Conservation (phyloP, 2,888 invertebrate genomes). For the Rambutsinella grinnellia region DNA sequence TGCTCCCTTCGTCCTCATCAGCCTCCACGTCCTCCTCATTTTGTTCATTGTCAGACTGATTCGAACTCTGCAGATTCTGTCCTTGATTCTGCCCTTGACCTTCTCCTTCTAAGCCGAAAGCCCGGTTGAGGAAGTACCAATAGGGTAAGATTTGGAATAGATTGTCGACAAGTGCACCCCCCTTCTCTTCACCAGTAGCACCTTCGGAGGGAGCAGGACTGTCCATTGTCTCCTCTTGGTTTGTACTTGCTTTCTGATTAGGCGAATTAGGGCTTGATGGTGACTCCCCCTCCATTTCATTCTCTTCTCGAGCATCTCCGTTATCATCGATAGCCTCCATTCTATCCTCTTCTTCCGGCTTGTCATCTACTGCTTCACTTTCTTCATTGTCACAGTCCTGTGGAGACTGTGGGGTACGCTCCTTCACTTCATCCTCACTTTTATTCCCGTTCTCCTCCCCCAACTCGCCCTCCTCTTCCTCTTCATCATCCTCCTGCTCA, state of each 20-base stretch:
- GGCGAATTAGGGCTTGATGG: not conserved
- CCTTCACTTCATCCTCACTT: conserved; percentile 53
- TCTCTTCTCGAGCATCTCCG: conserved; percentile 67
- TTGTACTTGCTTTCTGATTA: not conserved
- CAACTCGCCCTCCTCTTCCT: conserved; percentile 29
- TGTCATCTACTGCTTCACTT: conserved; percentile 35
- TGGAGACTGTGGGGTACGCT: not conserved
- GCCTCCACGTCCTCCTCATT: not conserved
- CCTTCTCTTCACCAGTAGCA: conserved; percentile 70
- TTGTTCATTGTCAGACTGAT: not conserved
- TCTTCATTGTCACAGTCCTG: not conserved
- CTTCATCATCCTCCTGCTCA: conserved; percentile 17
- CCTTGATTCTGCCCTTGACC: not conserved
- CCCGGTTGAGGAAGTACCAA: conserved; percentile 64
- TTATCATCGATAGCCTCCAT: not conserved
- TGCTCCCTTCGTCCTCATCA: conserved; percentile 18
- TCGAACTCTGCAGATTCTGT: not conserved
- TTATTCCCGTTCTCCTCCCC: conserved; percentile 52
- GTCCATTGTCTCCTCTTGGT: not conserved
- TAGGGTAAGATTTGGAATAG: conserved; percentile 62
- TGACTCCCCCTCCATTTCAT: not conserved
- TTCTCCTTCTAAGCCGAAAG: conserved; percentile 48
- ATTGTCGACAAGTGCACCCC: conserved; percentile 46
- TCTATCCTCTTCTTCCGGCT: conserved; percentile 13
- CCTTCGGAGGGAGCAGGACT: conserved; percentile 45